Evolutionary conservation across 2,797 vertebrate genomes (phyloP), one percentile per base, ranked within the genome.

Genomic region (Pogoniulus pusillus): DNA sequence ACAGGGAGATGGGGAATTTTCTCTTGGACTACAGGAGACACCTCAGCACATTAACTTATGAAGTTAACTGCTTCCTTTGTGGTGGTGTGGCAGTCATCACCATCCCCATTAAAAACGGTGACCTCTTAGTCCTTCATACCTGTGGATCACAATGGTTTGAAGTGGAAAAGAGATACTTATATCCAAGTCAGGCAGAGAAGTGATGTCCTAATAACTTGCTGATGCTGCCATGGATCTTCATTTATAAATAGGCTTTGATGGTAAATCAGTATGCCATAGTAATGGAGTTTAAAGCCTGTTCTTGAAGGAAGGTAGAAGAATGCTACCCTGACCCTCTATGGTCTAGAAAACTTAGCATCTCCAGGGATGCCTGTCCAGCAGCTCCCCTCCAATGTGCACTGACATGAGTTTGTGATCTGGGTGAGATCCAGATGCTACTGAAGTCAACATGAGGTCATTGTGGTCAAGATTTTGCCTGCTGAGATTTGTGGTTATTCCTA

Each of bases 351-450:
- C 37, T 57, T 79, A 41, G 15, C 41, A 45, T 85, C 53, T 93
- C 35, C 35, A 30, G 57, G 20, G 27, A 43, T 64, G 17, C 51
- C 70, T 49, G 57, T 76, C 76, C 66, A 80, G 47, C 68, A 69
- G 55, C 57, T 87, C 45, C 54, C 26, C 19, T 73, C 45, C 93
- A 75, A 93, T 27, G 37, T 85, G 66, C 37, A 12, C 29, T 89
- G 90, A 78, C 76, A 62, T 11, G 39, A 43, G 23, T 68, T 87
- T 90, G 66, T 19, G n/a, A 76, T 41, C 84, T 93, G 88, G 70
- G 60, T 64, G 68, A 93, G 71, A 85, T 89, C 86, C 89, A 90
- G 70, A 54, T 85, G 66, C 94, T 95, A 79, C 91, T 90, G 89
- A 81, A 94, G 49, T 93, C 55, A 76, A 19, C n/a, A 15, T 17